Conservation (phyloP, 2,888 invertebrate species). For the Leucania comma region DNA sequence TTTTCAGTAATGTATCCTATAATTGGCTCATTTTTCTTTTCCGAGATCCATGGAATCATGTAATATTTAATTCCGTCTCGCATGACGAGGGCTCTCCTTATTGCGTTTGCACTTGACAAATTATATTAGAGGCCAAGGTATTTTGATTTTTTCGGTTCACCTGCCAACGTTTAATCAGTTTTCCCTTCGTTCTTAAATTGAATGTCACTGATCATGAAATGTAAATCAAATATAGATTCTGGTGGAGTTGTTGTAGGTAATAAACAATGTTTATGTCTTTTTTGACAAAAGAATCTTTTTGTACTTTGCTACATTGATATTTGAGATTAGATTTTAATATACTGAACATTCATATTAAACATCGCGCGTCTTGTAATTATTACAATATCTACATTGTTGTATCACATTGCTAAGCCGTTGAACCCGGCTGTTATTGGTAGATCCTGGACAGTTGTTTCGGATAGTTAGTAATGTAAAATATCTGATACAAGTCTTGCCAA, state of each 20-base stretch:
- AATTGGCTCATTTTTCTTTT: constrained; percentile 41
- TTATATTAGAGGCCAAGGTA: constrained; percentile 69
- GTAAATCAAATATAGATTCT: constrained; percentile 5
- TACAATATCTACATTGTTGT: not conserved
- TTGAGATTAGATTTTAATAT: not conserved
- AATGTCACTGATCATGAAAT: constrained; percentile 17
- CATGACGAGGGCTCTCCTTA: constrained; percentile 76
- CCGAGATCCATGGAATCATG: constrained; percentile 63
- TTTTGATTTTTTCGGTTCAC: constrained; percentile 63
- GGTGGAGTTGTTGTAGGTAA: not conserved
- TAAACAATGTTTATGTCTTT: not conserved
- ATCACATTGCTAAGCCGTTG: too few relatives aligned
- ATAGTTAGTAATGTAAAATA: too few relatives aligned
- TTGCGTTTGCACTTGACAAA: constrained; percentile 82
- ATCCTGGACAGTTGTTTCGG: too few relatives aligned
- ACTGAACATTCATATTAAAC: not conserved
- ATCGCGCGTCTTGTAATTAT: not conserved
- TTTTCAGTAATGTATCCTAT: not conserved
- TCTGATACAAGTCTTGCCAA: too few relatives aligned
- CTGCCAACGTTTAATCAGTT: constrained; percentile 48
- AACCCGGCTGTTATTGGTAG: too few relatives aligned
- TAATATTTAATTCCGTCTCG: constrained; percentile 84
- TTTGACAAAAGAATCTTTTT: not conserved
- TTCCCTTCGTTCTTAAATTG: constrained; percentile 9
- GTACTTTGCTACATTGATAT: not conserved